Evolutionary conservation across 2,797 vertebrate species (phyloP).

Genomic region (Hippocampus kuda): DNA sequence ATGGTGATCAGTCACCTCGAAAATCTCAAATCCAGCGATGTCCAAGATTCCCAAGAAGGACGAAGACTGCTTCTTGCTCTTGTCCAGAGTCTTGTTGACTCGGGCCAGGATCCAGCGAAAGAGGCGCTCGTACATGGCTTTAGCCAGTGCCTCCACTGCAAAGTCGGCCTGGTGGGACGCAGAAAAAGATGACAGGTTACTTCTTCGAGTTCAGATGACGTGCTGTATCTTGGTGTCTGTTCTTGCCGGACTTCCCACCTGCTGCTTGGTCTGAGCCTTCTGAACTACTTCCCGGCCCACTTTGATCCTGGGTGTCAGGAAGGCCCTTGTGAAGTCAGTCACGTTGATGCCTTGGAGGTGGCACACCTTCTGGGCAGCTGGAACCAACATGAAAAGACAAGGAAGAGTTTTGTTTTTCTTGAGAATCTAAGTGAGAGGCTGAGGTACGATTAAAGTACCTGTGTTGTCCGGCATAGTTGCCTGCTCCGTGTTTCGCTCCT

Average conservation of each 20-base stretch:
- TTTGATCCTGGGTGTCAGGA: conserved; percentile 92
- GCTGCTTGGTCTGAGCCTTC: conserved; percentile 97
- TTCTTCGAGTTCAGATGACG: neutral
- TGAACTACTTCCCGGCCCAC: conserved; percentile 93
- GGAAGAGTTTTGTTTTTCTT: neutral
- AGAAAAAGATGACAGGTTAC: neutral
- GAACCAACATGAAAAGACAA: neutral
- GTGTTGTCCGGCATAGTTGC: conserved; percentile 95
- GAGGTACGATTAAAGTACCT: conserved; percentile 56
- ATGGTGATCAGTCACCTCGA: conserved; percentile 69
- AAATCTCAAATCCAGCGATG: conserved; percentile 97
- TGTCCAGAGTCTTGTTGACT: conserved; percentile 91
- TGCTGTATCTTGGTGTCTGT: neutral
- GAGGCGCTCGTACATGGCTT: conserved; percentile 91
- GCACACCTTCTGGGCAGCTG: conserved; percentile 93
- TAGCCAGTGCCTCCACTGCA: conserved; percentile 86
- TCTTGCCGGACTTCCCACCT: conserved; percentile 59
- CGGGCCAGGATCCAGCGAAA: conserved; percentile 87
- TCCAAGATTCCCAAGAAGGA: conserved; percentile 96
- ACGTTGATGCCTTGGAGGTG: conserved; percentile 91
- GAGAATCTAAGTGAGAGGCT: neutral
- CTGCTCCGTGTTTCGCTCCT: conserved; percentile 92
- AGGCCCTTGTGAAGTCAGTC: conserved; percentile 88
- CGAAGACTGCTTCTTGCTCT: conserved; percentile 87
- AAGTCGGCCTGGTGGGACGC: conserved; percentile 77